Percentiles rank a stretch among this genome's conserved stretches.
Evolutionary conservation across 1,140 invertebrate genomes (phyloP).

Genomic region (Oncopodura yosiiana): DNA sequence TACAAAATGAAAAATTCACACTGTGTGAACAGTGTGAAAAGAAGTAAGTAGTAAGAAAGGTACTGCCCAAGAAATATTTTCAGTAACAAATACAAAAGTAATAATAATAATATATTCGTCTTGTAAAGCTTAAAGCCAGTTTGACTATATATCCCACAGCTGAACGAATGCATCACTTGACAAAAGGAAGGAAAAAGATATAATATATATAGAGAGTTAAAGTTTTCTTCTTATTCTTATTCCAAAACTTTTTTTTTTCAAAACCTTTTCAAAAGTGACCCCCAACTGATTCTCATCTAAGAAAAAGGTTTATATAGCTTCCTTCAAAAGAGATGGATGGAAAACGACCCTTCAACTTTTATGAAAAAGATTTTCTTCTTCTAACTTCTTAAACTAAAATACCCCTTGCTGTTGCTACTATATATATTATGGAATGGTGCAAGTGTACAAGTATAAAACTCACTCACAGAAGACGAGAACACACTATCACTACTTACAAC

Average conservation of each 20-base stretch:
- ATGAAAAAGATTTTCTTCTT: neutral
- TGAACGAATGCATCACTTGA: neutral
- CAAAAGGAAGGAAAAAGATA: too few species aligned
- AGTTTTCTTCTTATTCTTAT: neutral
- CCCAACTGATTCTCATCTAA: conserved; percentile 29
- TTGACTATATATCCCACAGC: neutral
- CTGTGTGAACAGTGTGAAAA: conserved; percentile 32
- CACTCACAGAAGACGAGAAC: too few species aligned
- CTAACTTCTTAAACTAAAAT: neutral
- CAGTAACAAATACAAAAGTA: neutral
- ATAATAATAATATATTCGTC: neutral
- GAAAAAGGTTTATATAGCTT: neutral
- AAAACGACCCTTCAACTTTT: neutral
- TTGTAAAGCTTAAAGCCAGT: conserved; percentile 2
- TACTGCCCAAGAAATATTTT: conserved; percentile 17
- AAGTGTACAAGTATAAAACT: too few species aligned
- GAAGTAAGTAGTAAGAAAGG: conserved; percentile 19
- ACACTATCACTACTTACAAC: too few species aligned
- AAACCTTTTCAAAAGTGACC: conserved; percentile 10
- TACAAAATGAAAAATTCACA: conserved; percentile 34
- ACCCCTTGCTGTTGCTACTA: too few species aligned
- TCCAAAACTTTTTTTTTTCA: too few species aligned
- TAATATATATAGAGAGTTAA: too few species aligned
- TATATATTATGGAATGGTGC: too few species aligned
- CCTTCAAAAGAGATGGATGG: too few species aligned